Conservation (phyloP, 1,140 invertebrate species). For the Zophobas atratus region DNA sequence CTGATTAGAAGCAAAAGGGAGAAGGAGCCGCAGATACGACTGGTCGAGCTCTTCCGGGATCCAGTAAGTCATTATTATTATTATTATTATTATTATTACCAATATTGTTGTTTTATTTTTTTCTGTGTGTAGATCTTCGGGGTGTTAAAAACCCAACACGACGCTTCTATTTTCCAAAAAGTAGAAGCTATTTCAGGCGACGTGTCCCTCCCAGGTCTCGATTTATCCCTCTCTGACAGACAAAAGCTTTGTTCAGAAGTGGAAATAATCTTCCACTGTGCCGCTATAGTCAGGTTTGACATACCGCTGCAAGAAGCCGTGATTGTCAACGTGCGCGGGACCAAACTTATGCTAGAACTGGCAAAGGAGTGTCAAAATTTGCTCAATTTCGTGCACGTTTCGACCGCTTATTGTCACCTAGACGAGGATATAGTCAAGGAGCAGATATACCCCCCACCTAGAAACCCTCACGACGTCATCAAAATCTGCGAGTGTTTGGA, state of each 20-base stretch:
- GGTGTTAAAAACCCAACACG: constrained; percentile 54
- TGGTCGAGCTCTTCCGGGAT: constrained; percentile 78
- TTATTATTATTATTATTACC: constrained; percentile 61
- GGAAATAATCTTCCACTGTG: constrained; percentile 78
- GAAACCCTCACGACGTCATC: constrained; percentile 79
- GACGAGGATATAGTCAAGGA: constrained; percentile 79
- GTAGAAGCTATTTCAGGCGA: constrained; percentile 86
- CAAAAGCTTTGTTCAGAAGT: constrained; percentile 71
- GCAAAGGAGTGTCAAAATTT: constrained; percentile 73
- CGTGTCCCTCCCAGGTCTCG: constrained; percentile 75
- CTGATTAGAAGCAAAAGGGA: constrained; percentile 84
- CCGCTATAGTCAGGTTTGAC: constrained; percentile 79
- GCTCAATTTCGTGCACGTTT: constrained; percentile 72
- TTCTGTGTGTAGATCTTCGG: constrained; percentile 53
- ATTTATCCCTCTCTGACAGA: constrained; percentile 68
- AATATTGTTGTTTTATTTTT: too few relatives aligned
- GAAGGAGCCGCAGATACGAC: constrained; percentile 74
- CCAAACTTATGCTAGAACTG: constrained; percentile 76
- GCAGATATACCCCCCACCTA: constrained; percentile 76
- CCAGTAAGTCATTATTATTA: constrained; percentile 68
- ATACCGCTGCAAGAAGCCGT: constrained; percentile 76
- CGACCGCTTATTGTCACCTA: constrained; percentile 79
- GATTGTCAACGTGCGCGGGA: constrained; percentile 71
- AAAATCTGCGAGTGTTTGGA: constrained; percentile 85
- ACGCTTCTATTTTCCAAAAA: constrained; percentile 70